These are phyloP conservation scores for Eupithecia pulchellata DNA, from an alignment of 2,888 invertebrate species.

Conservation along the genomic window DNA sequence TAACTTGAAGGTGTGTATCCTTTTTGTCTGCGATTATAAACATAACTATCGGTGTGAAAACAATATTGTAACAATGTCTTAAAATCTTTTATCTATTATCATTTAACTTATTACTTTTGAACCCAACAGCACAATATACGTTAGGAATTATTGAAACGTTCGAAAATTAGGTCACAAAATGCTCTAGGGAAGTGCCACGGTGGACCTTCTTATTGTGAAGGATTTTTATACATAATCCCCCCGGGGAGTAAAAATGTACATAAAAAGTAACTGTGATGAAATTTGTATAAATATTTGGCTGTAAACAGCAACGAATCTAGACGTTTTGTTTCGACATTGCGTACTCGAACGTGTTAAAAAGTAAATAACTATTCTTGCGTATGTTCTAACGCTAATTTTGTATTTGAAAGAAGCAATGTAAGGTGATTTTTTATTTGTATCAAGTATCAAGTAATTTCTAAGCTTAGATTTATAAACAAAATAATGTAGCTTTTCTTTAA, in stretches of 20 bases:
- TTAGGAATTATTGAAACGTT: conserved; percentile 35
- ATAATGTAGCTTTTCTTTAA: background rate
- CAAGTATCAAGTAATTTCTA: background rate
- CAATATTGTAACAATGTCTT: background rate
- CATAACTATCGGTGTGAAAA: background rate
- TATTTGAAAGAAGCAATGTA: background rate
- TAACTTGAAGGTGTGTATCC: no score
- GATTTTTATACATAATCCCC: conserved; percentile 64
- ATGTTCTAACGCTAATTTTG: conserved; percentile 2
- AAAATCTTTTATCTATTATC: background rate
- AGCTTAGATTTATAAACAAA: background rate
- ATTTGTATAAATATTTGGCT: conserved; percentile 70
- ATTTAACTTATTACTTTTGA: conserved; percentile 19
- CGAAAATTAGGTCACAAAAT: conserved; percentile 56
- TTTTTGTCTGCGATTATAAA: background rate
- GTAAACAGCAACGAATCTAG: conserved; percentile 76
- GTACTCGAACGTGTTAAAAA: conserved; percentile 21
- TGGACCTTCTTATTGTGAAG: conserved; percentile 58
- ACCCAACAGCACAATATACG: conserved; percentile 18
- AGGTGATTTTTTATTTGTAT: background rate
- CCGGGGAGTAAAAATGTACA: conserved; percentile 71
- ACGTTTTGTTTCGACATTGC: conserved; percentile 43
- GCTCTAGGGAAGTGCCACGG: conserved; percentile 64
- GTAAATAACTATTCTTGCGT: background rate
- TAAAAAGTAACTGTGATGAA: conserved; percentile 72